Evolutionary conservation across 2,113 vertebrate genomes (phyloP), one percentile per base, ranked within the genome.

Genomic region (Paradisaea rubra): DNA sequence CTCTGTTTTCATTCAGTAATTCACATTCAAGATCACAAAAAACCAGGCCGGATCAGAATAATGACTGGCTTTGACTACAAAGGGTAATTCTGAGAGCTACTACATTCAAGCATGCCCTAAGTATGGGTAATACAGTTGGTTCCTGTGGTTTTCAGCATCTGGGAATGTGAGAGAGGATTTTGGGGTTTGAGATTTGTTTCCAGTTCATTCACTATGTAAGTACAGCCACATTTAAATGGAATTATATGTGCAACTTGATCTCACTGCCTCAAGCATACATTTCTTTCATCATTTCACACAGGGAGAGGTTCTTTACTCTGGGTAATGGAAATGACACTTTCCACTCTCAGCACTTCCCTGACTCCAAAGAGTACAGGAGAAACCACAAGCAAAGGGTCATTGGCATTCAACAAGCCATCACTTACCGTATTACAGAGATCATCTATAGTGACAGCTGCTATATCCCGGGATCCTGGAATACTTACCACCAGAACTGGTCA

Each of bases 71-170:
- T 90, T 77, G 50, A 95, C 85, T 94, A 93, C 81, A 93, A 91
- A 96, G 90, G 42, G 33, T 42, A 65, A 70, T 66, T 93, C 37
- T 86, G 76, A 91, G 61, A 94, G 66, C 73, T 73, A 72, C 66
- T 76, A 65, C 35, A 61, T 77, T 92, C 53, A 86, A 85, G 49
- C 54, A 77, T 65, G 37, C 41, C 54, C 54, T 79, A 91, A 89
- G 61, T 84, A 68, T 6, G 61, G 28, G 63, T 64, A 87, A 76
- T 57, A 79, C 11, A 81, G 41, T 50, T 30, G 13, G 53, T 89
- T 92, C 57, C 69, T 59, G 77, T 72, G 91, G 91, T 89, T 96
- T 95, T 94, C 78, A 77, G 78, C 63, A 93, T 89, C 74, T 94
- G 87, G 84, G 42, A 94, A 76, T 53, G 28, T 86, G 16, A 83